Evolutionary conservation across 2,888 invertebrate species (phyloP), one percentile per base, ranked within the genome.

Genomic region (Hypomecis punctinalis): DNA sequence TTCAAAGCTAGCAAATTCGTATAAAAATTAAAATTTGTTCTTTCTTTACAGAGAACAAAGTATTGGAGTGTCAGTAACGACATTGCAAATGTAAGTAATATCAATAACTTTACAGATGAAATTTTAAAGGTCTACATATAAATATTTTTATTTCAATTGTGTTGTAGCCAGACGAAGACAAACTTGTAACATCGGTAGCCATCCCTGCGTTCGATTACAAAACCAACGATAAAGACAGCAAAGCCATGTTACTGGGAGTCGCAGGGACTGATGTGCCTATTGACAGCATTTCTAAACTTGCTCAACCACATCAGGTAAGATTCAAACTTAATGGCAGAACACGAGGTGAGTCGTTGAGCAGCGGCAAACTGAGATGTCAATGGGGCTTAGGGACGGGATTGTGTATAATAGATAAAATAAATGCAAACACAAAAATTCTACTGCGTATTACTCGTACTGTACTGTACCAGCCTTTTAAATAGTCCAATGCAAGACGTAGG

Each of bases 251-350:
- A 55, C 93, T 99, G 37, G 99, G 99, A 0, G 98, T 99, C 3
- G 98, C 98, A 2, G 99, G 98, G 0, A 98, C 99, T 0, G 98
- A 98, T 82, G 96, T 99, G 39, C 98, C 98, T 0, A 96, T 99
- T 6, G 96, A 97, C 76, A 98, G 99, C 82, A 97, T 99, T 60
- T 95, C 96, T 58, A 97, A 97, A 86, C 93, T 98, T 40, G 97
- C 98, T 0, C 95, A 98, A 69, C 97, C 98, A 0, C 97, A 97
- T 81, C 97, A 99, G 95, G 96, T 97, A 7, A 64, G 6, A n/a
- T n/a, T n/a, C n/a, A n/a, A n/a, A n/a, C n/a, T n/a, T n/a, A n/a
- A n/a, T n/a, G n/a, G n/a, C n/a, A n/a, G n/a, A n/a, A n/a, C n/a
- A n/a, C n/a, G n/a, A n/a, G n/a, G n/a, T n/a, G n/a, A n/a, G n/a